These are phyloP conservation scores for Parnassius apollo DNA, from an alignment of 2,888 invertebrate genomes.

Conservation along the genomic window DNA sequence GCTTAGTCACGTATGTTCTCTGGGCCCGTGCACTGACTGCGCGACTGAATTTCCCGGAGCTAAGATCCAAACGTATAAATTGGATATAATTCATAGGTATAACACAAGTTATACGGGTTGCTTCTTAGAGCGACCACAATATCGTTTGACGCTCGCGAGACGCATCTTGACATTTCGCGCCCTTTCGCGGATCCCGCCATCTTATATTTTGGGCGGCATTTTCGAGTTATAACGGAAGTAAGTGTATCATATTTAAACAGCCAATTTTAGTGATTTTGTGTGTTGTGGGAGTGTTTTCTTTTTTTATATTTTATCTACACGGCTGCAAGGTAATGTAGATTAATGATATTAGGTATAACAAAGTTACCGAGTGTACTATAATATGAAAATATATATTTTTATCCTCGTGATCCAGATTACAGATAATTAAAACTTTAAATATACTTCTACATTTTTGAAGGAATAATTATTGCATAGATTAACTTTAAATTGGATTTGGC, in stretches of 20 bases:
- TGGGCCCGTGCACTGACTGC: conserved; percentile 62
- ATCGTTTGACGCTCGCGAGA: conserved; percentile 39
- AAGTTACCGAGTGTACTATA: neutral
- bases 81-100: conserved; percentile 27
- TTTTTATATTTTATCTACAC: conserved; percentile 8
- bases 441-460: too few relatives aligned
- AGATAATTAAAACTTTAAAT: neutral
- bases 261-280: conserved; percentile 39
- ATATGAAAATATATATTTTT: conserved; percentile 3
- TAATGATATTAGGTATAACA: conserved; percentile 4
- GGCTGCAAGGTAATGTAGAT: conserved; percentile 25
- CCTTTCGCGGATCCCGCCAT: conserved; percentile 55
- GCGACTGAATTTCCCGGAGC: conserved; percentile 59
- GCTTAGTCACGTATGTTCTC: conserved; percentile 70
- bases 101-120: conserved; percentile 24
- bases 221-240: conserved; percentile 58
- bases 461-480: conserved; percentile 56
- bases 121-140: conserved; percentile 30
- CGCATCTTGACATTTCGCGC: conserved; percentile 52
- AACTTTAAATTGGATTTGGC: conserved; percentile 42
- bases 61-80: conserved; percentile 46
- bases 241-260: conserved; percentile 50
- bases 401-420: too few relatives aligned
- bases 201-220: conserved; percentile 44
- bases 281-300: conserved; percentile 35